Base-by-base conservation (phyloP, 2,888 invertebrate species). In the Chrysina gloriosa region DNA sequence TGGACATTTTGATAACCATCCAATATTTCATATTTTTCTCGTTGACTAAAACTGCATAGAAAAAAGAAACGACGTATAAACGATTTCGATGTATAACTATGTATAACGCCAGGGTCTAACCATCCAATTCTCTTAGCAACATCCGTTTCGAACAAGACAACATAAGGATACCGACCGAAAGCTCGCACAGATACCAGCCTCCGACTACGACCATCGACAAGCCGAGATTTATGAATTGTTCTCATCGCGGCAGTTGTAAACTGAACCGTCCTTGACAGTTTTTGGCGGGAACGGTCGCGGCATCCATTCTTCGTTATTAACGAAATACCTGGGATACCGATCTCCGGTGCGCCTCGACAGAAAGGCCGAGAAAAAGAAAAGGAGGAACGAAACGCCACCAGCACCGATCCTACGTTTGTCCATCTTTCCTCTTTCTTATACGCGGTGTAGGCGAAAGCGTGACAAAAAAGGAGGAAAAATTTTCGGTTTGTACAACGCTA, bases 281-380 rank as follows among this genome's bases (percentile, higher is more conserved):
- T 58, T 71, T 71, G 70, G 72, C 71, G 72, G 72, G 72, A 70
- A 68, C 61, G 21, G 69, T 54, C 50, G 65, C 65, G 54, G 56
- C 52, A 67, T 58, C 65, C 70, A 69, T 71, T 71, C 71, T 69
- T 69, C 70, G 65, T 39, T 52, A 65, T 65, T 65, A 50, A 65
- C 66, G 58, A 67, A 58, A 67, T 67, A 56, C 66, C 66, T 67
- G 58, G 48, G 56, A 58, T 58, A 56, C 66, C 48, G 50, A 50
- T 52, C 50, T 23, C 31, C 63, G 63, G 48, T 29, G 63, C 47
- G 63, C 63, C 47, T 45, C 64, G 21, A 47, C 31, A 25, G 25
- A 39, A 50, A 39, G 19, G 34, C 14, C 39, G 16, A 64, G 21
- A 64, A 50, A 63, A 50, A 48, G 48, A 63, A 50, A 47, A 50